phyloP scores from a whole-genome alignment of 2,888 invertebrate species.

The Gandaritis pyraliata region DNA sequence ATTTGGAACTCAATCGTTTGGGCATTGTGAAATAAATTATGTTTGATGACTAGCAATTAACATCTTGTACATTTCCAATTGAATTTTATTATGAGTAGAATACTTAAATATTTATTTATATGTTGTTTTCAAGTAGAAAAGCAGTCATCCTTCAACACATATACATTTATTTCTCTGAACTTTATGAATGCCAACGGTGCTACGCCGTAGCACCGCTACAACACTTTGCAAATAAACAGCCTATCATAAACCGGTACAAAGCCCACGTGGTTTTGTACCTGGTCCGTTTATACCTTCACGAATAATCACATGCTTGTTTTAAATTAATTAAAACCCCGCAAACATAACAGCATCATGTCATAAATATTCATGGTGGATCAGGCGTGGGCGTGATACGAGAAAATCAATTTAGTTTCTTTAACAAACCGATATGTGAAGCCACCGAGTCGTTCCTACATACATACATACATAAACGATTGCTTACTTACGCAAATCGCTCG shows the following conservation, averaged over 20 bases:
- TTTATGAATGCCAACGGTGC: not conserved
- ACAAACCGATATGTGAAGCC: constrained; percentile 47
- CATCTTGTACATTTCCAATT: constrained; percentile 5
- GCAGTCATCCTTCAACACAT: not conserved
- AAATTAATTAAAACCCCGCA: constrained; percentile 29
- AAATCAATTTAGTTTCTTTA: constrained; percentile 44
- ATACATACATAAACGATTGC: constrained; percentile 73
- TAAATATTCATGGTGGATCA: constrained; percentile 33
- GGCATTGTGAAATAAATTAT: constrained; percentile 24
- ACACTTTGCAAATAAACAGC: constrained; percentile 2
- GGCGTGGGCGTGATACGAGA: constrained; percentile 25
- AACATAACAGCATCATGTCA: constrained; percentile 26
- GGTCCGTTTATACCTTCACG: constrained; percentile 10
- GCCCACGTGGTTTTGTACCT: not conserved
- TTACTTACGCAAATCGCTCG: constrained; percentile 83
- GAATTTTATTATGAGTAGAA: not conserved
- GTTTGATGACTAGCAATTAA: constrained; percentile 36
- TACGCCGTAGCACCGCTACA: constrained; percentile 3
- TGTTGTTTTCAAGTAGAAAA: not conserved
- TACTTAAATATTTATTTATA: not conserved
- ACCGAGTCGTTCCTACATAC: constrained; percentile 57
- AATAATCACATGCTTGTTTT: constrained; percentile 25
- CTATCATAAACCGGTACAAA: too few relatives aligned
- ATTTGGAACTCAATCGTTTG: constrained; percentile 37
- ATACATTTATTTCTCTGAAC: not conserved